Percentiles rank a stretch among this genome's conserved stretches.
Conservation (phyloP, 2,888 invertebrate genomes). For the Calliopum simillimum region DNA sequence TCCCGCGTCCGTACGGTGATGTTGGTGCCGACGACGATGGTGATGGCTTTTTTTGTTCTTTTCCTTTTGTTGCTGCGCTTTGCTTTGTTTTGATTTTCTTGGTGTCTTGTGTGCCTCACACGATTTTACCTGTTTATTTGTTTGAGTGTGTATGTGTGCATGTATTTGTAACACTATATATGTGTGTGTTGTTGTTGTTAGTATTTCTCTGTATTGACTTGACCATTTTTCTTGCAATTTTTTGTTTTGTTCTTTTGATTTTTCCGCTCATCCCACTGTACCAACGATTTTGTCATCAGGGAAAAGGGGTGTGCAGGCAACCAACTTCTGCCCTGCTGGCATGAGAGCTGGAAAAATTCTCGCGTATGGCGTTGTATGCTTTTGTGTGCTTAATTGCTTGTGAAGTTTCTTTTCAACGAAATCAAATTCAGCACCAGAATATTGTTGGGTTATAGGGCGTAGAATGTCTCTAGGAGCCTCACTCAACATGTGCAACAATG, state of each 20-base stretch:
- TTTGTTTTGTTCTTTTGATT: background rate
- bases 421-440: constrained; percentile 22
- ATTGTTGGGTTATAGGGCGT: too few species aligned
- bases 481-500: too few species aligned
- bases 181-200: constrained; percentile 1
- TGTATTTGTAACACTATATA: background rate
- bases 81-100: constrained; percentile 7
- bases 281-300: too few species aligned
- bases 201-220: constrained; percentile 10
- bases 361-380: constrained; percentile 42
- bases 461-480: background rate
- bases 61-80: background rate
- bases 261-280: too few species aligned
- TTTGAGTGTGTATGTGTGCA: constrained; percentile 2
- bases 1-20: background rate
- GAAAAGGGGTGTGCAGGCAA: background rate
- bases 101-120: constrained; percentile 21
- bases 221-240: constrained; percentile 26
- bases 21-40: constrained; percentile 7
- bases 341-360: constrained; percentile 31
- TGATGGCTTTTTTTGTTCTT: background rate
- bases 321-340: constrained; percentile 13
- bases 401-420: constrained; percentile 54
- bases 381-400: constrained; percentile 66
- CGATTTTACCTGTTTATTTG: constrained; percentile 32